These are phyloP conservation scores for Syrrhaptes paradoxus DNA, from an alignment of 2,113 vertebrate genomes.

Conservation along the genomic window DNA sequence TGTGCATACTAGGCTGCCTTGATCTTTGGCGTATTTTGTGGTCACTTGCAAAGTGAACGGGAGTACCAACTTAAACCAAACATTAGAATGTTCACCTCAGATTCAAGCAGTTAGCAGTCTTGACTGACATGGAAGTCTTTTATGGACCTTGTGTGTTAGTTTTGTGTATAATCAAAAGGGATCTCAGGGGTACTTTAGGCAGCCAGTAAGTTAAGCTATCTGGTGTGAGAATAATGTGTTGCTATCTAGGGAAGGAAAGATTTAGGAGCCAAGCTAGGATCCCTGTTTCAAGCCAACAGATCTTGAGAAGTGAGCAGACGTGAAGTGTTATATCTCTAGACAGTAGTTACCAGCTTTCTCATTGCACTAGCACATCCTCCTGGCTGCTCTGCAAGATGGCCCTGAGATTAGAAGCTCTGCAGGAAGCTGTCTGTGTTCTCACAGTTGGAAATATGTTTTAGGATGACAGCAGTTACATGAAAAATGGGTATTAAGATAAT, in stretches of 20 bases:
- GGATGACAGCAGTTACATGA: conserved; percentile 37
- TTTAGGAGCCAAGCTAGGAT: conserved; percentile 41
- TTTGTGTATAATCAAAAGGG: conserved; percentile 50
- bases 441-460: conserved; percentile 40
- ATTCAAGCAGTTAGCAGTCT: not conserved
- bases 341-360: conserved; percentile 42
- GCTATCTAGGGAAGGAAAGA: conserved; percentile 16
- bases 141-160: conserved; percentile 39
- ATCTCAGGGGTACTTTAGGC: conserved; percentile 34
- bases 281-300: conserved; percentile 29
- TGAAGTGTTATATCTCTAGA: conserved; percentile 39
- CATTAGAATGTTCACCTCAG: not conserved
- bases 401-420: conserved; percentile 52
- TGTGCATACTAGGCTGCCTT: not conserved
- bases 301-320: not conserved
- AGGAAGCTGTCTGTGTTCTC: conserved; percentile 54
- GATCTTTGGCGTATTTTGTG: not conserved
- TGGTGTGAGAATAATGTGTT: conserved; percentile 27
- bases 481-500: conserved; percentile 23
- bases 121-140: conserved; percentile 40
- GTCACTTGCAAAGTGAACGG: not conserved
- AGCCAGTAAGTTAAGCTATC: conserved; percentile 36
- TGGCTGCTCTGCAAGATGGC: conserved; percentile 59
- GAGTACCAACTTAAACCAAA: not conserved
- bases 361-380: conserved; percentile 27